Evolutionary conservation across 2,113 vertebrate species (phyloP).

Genomic region (Phyllopteryx taeniolatus): DNA sequence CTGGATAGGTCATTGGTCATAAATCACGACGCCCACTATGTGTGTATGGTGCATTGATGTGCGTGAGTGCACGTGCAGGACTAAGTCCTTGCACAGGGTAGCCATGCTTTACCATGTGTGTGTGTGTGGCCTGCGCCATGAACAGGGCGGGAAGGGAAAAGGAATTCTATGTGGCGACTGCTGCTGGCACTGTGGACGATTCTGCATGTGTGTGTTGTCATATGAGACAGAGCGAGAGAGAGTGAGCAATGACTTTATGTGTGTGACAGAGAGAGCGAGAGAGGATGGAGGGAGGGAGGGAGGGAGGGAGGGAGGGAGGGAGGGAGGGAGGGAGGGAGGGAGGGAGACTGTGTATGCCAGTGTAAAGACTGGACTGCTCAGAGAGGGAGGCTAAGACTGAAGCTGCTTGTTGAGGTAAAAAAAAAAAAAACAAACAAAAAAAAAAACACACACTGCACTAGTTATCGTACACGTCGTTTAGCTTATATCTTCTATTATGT

Average conservation of each 20-base stretch:
- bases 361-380: slow-evolving; percentile 48
- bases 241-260: slow-evolving; percentile 31
- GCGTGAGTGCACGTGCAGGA: slow-evolving; percentile 8
- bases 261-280: slow-evolving; percentile 6
- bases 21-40: slow-evolving; percentile 18
- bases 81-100: slow-evolving; percentile 18
- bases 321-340: slow-evolving; percentile 21
- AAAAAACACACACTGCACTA: slow-evolving; percentile 13
- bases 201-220: slow-evolving; percentile 23
- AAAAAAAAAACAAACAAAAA: slow-evolving; percentile 15
- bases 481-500: not conserved
- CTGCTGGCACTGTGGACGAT: slow-evolving; percentile 38
- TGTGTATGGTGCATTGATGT: slow-evolving; percentile 22
- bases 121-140: slow-evolving; percentile 12
- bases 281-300: slow-evolving; percentile 19
- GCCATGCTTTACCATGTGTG: slow-evolving; percentile 9
- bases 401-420: slow-evolving; percentile 66
- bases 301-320: slow-evolving; percentile 23
- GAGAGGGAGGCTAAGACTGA: slow-evolving; percentile 57
- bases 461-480: not conserved
- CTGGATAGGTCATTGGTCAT: slow-evolving; percentile 31
- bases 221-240: slow-evolving; percentile 35
- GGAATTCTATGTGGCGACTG: slow-evolving; percentile 27
- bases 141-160: slow-evolving; percentile 22
- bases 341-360: slow-evolving; percentile 41